Percentiles rank a stretch among this genome's conserved stretches.
These are phyloP conservation scores for Timema podura DNA, from an alignment of 2,888 invertebrate genomes.

Conservation along the genomic window DNA sequence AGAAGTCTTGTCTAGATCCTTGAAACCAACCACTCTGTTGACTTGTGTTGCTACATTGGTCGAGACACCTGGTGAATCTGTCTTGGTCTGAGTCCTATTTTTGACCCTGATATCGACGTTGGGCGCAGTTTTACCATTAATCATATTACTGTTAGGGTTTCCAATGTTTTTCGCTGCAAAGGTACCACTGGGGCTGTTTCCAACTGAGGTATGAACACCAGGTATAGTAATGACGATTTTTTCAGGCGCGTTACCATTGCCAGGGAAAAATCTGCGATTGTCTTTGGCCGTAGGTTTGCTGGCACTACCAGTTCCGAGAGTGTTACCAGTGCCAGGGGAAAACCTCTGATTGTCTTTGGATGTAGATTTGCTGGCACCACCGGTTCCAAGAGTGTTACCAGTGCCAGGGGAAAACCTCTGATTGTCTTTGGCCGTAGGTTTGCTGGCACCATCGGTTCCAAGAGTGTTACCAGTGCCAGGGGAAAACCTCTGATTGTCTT, in stretches of 20 bases:
- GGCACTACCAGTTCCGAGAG: background rate
- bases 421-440: background rate
- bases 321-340: conserved; percentile 24
- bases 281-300: background rate
- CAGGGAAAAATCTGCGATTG: background rate
- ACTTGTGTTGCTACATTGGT: no score
- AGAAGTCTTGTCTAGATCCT: conserved; percentile 37
- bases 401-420: no score
- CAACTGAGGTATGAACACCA: no score
- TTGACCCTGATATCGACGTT: conserved; percentile 13
- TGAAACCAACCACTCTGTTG: conserved; percentile 30
- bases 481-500: conserved; percentile 27
- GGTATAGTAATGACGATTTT: no score
- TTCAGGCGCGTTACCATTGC: no score
- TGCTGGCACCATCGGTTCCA: background rate
- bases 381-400: conserved; percentile 24
- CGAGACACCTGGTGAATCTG: conserved; percentile 19
- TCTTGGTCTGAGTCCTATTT: conserved; percentile 32
- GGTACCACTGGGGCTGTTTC: background rate
- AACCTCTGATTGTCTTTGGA: background rate
- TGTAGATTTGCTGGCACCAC: background rate
- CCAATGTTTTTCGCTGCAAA: no score
- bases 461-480: conserved; percentile 26
- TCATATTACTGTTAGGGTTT: no score
- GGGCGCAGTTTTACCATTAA: no score